Evolutionary conservation across 2,797 vertebrate species (phyloP), one percentile per base, ranked within the genome.

Genomic region (Lerista edwardsae): DNA sequence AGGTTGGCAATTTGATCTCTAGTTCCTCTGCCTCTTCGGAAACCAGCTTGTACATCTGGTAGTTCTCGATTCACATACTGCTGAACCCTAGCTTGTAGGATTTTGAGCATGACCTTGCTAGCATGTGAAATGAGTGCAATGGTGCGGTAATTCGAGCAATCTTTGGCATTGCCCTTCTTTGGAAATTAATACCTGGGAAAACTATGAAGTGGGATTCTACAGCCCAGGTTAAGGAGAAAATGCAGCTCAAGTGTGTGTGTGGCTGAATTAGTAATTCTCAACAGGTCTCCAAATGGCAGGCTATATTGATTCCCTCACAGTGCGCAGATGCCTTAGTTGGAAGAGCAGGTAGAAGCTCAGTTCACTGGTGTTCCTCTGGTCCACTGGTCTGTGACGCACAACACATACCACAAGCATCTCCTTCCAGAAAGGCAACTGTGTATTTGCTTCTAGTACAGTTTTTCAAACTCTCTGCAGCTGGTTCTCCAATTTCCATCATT

Each of bases 391-490:
- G 17, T 67, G 65, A 67, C 34, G 14, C 29, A 67, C 65, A 67
- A 65, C 64, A 65, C 0, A 0, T 47, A 65, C 0, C 0, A 27
- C 21, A 41, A 61, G 11, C 80, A 34, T 21, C 23, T 29, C 51
- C 87, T 44, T 11, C 41, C 15, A 57, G 77, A 62, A 3, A 21
- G 8, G 15, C 0, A 0, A 4, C 2, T 27, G 1, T 44, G 73
- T 67, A 34, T 27, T 47, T 17, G 51, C 2, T 14, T 0, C 1
- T 5, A 8, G 34, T 15, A 4, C 5, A 27, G n/a, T 65, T 17
- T 55, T 55, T 55, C 51, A 55, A 55, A 55, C 51, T 55, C 51
- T 3, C 51, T 0, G 0, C 25, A 74, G 69, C 12, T 31, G 10
- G 25, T 17, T 31, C 6, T 0, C 25, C 0, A 0, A 79, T 8